Conservation (phyloP, 2,888 invertebrate genomes). For the Scaptomyza polygonia region DNA sequence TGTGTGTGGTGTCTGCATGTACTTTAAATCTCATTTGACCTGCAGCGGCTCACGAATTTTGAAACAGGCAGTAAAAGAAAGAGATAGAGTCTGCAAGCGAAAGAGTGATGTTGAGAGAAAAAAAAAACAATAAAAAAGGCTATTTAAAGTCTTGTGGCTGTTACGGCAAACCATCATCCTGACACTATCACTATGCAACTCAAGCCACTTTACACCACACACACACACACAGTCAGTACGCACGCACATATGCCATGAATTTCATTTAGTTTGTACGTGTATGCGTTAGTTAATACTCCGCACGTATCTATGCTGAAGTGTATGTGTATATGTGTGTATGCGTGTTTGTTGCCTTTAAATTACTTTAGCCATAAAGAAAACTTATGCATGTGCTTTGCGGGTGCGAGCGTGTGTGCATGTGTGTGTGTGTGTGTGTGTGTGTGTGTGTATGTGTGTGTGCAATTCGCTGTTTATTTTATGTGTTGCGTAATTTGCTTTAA, state of each 20-base stretch:
- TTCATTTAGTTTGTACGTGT: constrained; percentile 76
- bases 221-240: constrained; percentile 37
- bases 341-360: constrained; percentile 69
- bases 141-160: constrained; percentile 60
- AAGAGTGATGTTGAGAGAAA: constrained; percentile 9
- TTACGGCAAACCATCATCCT: constrained; percentile 51
- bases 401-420: constrained; percentile 9
- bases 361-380: constrained; percentile 76
- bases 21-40: constrained; percentile 78
- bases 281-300: constrained; percentile 76
- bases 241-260: constrained; percentile 80
- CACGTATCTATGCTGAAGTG: constrained; percentile 60
- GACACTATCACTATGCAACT: constrained; percentile 74
- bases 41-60: constrained; percentile 67
- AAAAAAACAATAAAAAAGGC: constrained; percentile 25
- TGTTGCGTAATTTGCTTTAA: constrained; percentile 54
- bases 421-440: constrained; percentile 20
- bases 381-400: constrained; percentile 16
- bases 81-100: constrained; percentile 4
- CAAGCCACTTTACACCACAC: constrained; percentile 66
- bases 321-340: constrained; percentile 26
- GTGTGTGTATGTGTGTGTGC: constrained; percentile 24
- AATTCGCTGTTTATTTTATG: constrained; percentile 64
- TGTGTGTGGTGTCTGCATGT: constrained; percentile 41
- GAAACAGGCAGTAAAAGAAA: constrained; percentile 30